phyloP scores from a whole-genome alignment of 2,888 invertebrate genomes.

The Drosophila fulvimacula region DNA sequence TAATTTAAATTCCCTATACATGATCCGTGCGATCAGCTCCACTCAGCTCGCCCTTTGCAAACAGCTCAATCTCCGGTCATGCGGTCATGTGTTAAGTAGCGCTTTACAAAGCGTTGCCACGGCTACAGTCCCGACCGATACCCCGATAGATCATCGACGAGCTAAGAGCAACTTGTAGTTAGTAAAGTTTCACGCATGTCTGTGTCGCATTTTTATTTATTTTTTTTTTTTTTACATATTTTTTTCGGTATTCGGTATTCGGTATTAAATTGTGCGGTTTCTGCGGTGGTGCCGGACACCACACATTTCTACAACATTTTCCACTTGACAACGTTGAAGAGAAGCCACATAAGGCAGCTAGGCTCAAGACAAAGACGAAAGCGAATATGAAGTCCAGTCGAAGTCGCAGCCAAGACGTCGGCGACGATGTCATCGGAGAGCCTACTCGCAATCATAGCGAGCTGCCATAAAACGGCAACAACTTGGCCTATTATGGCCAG shows the following conservation, averaged over 20 bases:
- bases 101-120: slow-evolving; percentile 32
- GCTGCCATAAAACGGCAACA: slow-evolving; percentile 57
- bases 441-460: slow-evolving; percentile 49
- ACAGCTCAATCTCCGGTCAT: slow-evolving; percentile 12
- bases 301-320: slow-evolving; percentile 77
- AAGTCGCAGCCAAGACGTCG: slow-evolving; percentile 20
- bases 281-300: slow-evolving; percentile 70
- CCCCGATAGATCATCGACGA: slow-evolving; percentile 33
- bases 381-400: slow-evolving; percentile 23
- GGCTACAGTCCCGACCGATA: slow-evolving; percentile 9
- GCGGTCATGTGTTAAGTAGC: slow-evolving; percentile 38
- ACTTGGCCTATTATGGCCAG: slow-evolving; percentile 73
- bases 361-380: slow-evolving; percentile 30
- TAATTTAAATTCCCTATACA: too few relatives aligned
- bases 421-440: slow-evolving; percentile 56
- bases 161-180: slow-evolving; percentile 46
- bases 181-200: slow-evolving; percentile 44
- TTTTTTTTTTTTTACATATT: slow-evolving; percentile 56
- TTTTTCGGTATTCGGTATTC: slow-evolving; percentile 57
- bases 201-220: slow-evolving; percentile 36
- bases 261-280: slow-evolving; percentile 82
- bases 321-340: slow-evolving; percentile 79
- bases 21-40: too few relatives aligned
- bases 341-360: slow-evolving; percentile 72
- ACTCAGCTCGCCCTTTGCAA: neutral